Conservation (phyloP, 2,113 vertebrate genomes). For the Megaleporinus macrocephalus region DNA sequence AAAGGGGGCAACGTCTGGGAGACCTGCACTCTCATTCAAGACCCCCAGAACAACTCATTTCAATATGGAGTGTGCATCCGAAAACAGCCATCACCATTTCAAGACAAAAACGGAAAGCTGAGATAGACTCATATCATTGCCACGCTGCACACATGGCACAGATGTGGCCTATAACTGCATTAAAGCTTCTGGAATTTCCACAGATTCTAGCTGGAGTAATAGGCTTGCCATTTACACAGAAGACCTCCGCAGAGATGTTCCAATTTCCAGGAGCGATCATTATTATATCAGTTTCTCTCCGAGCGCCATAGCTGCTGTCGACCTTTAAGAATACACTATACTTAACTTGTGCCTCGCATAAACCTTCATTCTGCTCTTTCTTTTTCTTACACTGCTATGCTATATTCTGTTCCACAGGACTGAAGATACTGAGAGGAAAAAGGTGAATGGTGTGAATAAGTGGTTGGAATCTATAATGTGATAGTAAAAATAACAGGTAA, state of each 20-base stretch:
- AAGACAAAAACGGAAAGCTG: background rate
- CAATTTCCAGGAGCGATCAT: background rate
- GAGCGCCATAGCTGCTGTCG: background rate
- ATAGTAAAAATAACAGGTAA: background rate
- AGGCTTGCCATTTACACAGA: background rate
- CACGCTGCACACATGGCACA: background rate
- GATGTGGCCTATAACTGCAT: background rate
- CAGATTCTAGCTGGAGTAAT: background rate
- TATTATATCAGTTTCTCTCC: background rate
- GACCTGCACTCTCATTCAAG: background rate
- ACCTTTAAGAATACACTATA: background rate
- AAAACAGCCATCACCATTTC: background rate
- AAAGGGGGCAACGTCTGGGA: conserved; percentile 3
- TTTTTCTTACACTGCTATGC: background rate
- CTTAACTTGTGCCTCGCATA: background rate
- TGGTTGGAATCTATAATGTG: background rate
- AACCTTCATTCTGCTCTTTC: background rate
- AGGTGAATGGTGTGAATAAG: background rate
- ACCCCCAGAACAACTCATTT: conserved; percentile 12
- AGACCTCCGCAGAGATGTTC: background rate
- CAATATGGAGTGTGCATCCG: background rate
- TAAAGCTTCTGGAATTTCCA: background rate
- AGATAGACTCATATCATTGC: background rate
- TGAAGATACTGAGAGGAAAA: background rate
- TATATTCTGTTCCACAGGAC: background rate